Percentiles rank a stretch among this genome's conserved stretches.
phyloP scores from a whole-genome alignment of 2,797 vertebrate species.

The Salarias fasciatus region DNA sequence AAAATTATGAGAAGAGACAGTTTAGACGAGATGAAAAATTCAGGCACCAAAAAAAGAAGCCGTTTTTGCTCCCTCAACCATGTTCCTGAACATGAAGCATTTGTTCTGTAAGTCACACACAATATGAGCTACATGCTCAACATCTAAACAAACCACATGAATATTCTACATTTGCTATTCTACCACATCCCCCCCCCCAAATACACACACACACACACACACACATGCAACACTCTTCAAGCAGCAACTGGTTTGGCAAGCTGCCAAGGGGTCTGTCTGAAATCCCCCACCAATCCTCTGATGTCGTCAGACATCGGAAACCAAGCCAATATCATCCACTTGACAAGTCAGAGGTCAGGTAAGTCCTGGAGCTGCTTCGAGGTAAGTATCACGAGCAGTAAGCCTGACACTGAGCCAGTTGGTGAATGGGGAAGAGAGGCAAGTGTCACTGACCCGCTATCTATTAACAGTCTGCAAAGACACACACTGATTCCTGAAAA shows the following conservation, averaged over 20 bases:
- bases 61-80: neutral
- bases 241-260: constrained; percentile 33
- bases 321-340: constrained; percentile 78
- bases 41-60: neutral
- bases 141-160: neutral
- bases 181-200: too few species aligned
- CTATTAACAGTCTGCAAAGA: constrained; percentile 2
- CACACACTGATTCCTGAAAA: constrained; percentile 5
- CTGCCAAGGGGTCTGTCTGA: constrained; percentile 49
- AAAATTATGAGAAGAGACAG: neutral
- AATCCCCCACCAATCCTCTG: constrained; percentile 69
- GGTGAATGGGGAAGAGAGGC: constrained; percentile 58
- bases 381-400: constrained; percentile 51
- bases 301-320: constrained; percentile 70
- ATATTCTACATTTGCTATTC: too few species aligned
- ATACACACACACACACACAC: too few species aligned
- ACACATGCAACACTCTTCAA: constrained; percentile 8
- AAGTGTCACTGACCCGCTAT: constrained; percentile 31
- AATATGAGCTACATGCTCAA: neutral
- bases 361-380: constrained; percentile 50
- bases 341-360: constrained; percentile 72
- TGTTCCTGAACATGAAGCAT: neutral
- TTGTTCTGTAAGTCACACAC: neutral
- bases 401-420: constrained; percentile 63
- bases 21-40: neutral